Evolutionary conservation across 2,888 invertebrate species (phyloP), one percentile per base, ranked within the genome.

Genomic region (Eupithecia abbreviata): DNA sequence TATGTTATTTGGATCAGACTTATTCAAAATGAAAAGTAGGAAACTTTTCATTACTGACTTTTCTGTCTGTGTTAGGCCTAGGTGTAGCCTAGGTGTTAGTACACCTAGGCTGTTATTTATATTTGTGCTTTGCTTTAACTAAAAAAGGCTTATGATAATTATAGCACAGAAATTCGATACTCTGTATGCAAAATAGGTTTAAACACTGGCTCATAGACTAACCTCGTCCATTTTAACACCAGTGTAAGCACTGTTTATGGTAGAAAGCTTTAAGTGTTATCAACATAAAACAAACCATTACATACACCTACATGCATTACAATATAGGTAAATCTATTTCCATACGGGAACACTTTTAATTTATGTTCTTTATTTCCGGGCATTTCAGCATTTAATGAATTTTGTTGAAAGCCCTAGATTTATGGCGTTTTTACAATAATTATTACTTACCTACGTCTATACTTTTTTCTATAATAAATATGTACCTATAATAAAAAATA

Each of bases 221-320:
- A 12, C 47, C 12, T 12, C 9, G 47, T 12, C 47, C 47, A 65
- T 5, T 66, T 66, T 42, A 66, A 42, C 66, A 41, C 65, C 13
- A 30, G 42, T 65, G 41, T 66, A 15, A 41, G 13, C 42, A 15
- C 42, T 66, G 66, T 66, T 42, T 66, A 66, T 62, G 15, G 42
- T 15, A 86, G 83, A 66, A 66, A 42, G 66, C 42, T 62, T 62
- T 42, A 42, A 42, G 82, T 70, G 42, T 30, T 45, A 68, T 12
- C 30, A 51, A 51, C 15, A 55, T 51, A 45, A 43, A 70, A 42
- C 42, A 66, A 41, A 13, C 13, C 42, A 66, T 42, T 15, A 58
- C 55, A 55, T 12, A 47, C 47, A 58, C 62, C 30, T 62, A 10
- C 30, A 30, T 62, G 30, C 62, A 62, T 62, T 62, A 62, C 62